phyloP scores from a whole-genome alignment of 1,140 invertebrate genomes.

The Diorhabda sublineata region DNA sequence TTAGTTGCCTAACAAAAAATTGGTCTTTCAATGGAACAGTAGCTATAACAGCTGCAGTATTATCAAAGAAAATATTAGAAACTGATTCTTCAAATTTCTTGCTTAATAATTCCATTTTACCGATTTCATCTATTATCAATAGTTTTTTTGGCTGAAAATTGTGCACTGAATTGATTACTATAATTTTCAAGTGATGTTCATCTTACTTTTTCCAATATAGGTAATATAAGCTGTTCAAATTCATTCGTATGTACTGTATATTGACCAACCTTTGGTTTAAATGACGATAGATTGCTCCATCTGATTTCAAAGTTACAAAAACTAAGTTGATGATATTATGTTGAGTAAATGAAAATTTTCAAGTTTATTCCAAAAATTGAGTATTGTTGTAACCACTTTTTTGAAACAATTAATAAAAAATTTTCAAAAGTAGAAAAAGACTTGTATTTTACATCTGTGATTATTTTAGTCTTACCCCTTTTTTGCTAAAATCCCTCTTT shows the following conservation, averaged over 20 bases:
- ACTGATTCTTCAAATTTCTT: constrained; percentile 50
- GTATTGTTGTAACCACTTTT: too few relatives aligned
- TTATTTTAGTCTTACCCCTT: constrained; percentile 42
- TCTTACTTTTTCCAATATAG: constrained; percentile 42
- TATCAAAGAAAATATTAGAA: constrained; percentile 42
- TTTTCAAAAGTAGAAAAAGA: too few relatives aligned
- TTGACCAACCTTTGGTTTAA: constrained; percentile 49
- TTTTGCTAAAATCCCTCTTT: constrained; percentile 50
- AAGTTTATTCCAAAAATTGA: too few relatives aligned
- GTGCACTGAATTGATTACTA: constrained; percentile 12
- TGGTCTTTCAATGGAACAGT: constrained; percentile 51
- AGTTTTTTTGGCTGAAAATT: constrained; percentile 41
- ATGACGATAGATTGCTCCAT: not conserved
- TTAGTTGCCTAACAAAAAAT: constrained; percentile 32
- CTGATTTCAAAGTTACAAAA: too few relatives aligned
- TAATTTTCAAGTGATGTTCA: not conserved
- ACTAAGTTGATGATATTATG: too few relatives aligned
- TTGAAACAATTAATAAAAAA: too few relatives aligned
- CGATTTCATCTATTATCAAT: constrained; percentile 62
- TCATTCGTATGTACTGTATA: constrained; percentile 56
- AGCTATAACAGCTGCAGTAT: constrained; percentile 48
- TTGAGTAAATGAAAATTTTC: too few relatives aligned
- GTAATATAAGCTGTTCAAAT: constrained; percentile 56
- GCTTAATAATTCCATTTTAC: constrained; percentile 67
- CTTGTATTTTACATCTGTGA: too few relatives aligned